Evolutionary conservation across 1,140 invertebrate genomes (phyloP).

Genomic region (Leptinotarsa texana): DNA sequence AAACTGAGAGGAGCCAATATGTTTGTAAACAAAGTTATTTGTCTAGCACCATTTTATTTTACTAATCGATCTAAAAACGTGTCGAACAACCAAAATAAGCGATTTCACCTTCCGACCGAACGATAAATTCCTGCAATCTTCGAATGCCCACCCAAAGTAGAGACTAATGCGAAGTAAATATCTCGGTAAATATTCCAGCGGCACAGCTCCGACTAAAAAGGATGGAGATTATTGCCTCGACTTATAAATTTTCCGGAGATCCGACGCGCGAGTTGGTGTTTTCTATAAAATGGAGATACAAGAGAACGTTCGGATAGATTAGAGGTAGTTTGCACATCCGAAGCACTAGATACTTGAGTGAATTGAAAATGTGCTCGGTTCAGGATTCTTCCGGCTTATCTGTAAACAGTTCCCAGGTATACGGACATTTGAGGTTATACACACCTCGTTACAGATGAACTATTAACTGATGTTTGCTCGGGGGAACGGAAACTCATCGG

Average conservation of each 20-base stretch:
- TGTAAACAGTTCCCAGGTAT: not conserved
- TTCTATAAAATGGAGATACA: constrained; percentile 8
- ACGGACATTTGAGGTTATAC: not conserved
- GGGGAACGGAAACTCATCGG: not conserved
- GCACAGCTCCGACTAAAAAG: too few relatives aligned
- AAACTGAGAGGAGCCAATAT: too few relatives aligned
- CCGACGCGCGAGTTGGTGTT: not conserved
- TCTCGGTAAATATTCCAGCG: too few relatives aligned
- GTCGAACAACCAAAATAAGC: too few relatives aligned
- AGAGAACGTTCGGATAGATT: not conserved
- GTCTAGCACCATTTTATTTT: too few relatives aligned
- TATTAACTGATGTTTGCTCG: not conserved
- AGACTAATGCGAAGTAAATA: too few relatives aligned
- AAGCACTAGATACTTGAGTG: not conserved
- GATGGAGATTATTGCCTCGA: not conserved
- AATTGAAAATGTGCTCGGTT: not conserved
- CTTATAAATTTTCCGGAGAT: not conserved
- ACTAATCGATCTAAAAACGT: too few relatives aligned
- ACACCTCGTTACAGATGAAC: not conserved
- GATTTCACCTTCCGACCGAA: too few relatives aligned
- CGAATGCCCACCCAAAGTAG: too few relatives aligned
- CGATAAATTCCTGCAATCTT: too few relatives aligned
- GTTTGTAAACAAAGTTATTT: too few relatives aligned
- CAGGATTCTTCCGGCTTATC: not conserved
- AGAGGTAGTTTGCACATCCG: not conserved